Percentiles rank a stretch among this genome's conserved stretches.
These are phyloP conservation scores for Atrichornis clamosus DNA, from an alignment of 2,113 vertebrate genomes.

Conservation along the genomic window DNA sequence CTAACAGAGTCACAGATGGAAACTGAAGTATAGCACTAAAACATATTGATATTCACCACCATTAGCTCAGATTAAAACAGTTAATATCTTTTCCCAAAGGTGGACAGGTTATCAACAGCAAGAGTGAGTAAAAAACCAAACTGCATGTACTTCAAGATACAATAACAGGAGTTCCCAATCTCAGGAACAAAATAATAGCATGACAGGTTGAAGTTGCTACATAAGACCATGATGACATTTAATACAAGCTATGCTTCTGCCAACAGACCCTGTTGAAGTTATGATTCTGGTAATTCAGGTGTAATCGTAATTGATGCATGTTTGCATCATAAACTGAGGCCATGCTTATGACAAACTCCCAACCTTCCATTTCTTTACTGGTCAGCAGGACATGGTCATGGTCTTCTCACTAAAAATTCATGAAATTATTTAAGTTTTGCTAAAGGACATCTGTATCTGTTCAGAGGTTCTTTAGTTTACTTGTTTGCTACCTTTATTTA, in stretches of 20 bases:
- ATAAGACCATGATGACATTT: not conserved
- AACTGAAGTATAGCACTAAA: not conserved
- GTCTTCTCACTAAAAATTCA: not conserved
- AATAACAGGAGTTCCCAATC: not conserved
- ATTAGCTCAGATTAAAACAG: not conserved
- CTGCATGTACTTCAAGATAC: not conserved
- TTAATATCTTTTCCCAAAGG: not conserved
- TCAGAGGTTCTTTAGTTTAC: not conserved
- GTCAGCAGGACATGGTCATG: not conserved
- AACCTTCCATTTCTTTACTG: not conserved
- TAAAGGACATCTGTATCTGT: not conserved
- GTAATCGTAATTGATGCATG: fast-evolving
- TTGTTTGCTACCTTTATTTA: not conserved
- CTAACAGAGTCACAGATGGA: not conserved
- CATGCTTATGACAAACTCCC: not conserved
- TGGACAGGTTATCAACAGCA: not conserved
- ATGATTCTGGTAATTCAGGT: not conserved
- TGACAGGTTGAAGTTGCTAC: not conserved
- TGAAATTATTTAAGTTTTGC: not conserved
- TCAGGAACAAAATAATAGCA: not conserved
- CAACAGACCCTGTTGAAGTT: not conserved
- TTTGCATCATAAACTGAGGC: not conserved
- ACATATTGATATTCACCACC: not conserved
- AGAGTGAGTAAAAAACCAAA: not conserved
- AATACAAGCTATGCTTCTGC: not conserved